Evolutionary conservation across 1,140 invertebrate species (phyloP).

Genomic region (Anastrepha obliqua): DNA sequence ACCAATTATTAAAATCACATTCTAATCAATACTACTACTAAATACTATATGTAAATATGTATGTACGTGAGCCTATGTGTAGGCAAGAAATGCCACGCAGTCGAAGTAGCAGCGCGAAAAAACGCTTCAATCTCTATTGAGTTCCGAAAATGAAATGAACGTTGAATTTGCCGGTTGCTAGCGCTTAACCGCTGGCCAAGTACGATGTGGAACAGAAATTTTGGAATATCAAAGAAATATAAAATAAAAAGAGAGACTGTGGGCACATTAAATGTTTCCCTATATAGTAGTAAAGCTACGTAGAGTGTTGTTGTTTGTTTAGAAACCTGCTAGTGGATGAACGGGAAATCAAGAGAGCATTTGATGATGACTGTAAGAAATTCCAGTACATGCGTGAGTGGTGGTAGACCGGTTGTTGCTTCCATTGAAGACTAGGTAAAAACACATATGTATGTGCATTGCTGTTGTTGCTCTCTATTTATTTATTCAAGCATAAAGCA

Average conservation of each 20-base stretch:
- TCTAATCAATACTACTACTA: not conserved
- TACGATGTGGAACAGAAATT: not conserved
- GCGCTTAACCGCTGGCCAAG: not conserved
- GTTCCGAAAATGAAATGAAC: conserved; percentile 39
- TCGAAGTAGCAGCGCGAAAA: not conserved
- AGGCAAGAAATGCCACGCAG: conserved; percentile 20
- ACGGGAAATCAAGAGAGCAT: not conserved
- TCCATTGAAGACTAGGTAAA: not conserved
- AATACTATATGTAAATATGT: conserved; percentile 47
- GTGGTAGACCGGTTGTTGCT: not conserved
- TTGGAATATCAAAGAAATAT: not conserved
- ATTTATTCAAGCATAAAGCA: not conserved
- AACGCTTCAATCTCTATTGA: not conserved
- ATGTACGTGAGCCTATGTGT: conserved; percentile 13
- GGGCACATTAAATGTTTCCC: not conserved
- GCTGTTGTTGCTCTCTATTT: not conserved
- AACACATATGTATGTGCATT: no score
- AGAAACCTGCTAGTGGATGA: conserved; percentile 4
- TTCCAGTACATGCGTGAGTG: not conserved
- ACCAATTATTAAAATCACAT: not conserved
- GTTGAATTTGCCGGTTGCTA: not conserved
- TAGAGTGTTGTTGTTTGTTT: not conserved
- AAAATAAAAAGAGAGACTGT: not conserved
- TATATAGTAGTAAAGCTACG: not conserved
- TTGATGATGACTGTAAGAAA: not conserved